Conservation (phyloP, 2,113 vertebrate species). For the Puffinus mauretanicus region DNA sequence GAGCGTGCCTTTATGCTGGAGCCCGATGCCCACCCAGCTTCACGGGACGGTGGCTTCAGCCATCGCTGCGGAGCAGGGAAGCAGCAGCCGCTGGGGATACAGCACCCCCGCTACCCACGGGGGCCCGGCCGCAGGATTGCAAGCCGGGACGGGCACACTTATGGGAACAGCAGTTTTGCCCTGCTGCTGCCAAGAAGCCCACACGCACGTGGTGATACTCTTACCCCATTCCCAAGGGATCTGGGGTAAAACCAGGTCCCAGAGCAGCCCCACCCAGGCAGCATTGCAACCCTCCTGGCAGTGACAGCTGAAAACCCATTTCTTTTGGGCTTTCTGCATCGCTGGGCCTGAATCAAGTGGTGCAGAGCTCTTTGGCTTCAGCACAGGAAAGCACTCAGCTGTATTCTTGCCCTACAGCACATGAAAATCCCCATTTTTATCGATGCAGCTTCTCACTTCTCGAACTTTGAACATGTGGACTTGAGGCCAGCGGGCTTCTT, state of each 20-base stretch:
- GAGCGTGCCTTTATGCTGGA: background rate
- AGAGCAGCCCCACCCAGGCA: background rate
- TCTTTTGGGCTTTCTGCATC: background rate
- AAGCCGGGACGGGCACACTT: background rate
- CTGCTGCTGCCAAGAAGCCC: background rate
- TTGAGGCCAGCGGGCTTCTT: background rate
- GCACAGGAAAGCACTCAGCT: background rate
- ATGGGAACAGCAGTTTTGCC: background rate
- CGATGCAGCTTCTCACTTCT: background rate
- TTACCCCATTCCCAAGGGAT: no score
- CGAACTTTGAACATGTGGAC: fast-evolving
- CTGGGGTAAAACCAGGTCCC: background rate
- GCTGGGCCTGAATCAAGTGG: background rate
- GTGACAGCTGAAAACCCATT: background rate
- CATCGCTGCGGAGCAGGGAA: background rate
- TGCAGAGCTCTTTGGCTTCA: background rate
- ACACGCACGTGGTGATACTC: background rate
- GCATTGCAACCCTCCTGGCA: background rate
- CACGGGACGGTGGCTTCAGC: background rate
- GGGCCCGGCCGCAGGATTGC: background rate
- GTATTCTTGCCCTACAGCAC: background rate
- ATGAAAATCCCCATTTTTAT: background rate
- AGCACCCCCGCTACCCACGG: fast-evolving
- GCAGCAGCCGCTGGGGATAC: fast-evolving
- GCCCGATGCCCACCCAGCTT: background rate